A percentile compares a stretch with the other conserved stretches of the same genome.
Conservation (phyloP, 1,140 invertebrate species). For the Sitodiplosis mosellana region DNA sequence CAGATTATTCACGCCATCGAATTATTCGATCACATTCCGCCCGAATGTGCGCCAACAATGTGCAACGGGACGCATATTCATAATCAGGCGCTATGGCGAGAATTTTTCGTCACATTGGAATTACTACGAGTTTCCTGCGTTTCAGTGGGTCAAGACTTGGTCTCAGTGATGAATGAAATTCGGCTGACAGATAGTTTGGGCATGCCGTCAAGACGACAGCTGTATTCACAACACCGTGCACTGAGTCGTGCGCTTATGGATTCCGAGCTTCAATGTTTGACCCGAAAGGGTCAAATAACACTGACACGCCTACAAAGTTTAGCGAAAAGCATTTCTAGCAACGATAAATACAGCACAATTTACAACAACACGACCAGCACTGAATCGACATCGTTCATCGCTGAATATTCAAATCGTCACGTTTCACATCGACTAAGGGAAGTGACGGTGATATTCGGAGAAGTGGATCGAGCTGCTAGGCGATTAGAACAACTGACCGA, state of each 20-base stretch:
- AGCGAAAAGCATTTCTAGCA: conserved; percentile 11
- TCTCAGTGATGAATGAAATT: conserved; percentile 30
- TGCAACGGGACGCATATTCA: conserved; percentile 30
- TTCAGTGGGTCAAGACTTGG: conserved; percentile 27
- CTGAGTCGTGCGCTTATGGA: conserved; percentile 29
- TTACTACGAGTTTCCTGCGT: conserved; percentile 29
- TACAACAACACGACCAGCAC: neutral
- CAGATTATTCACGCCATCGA: neutral
- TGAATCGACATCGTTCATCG: neutral
- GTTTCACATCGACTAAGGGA: conserved; percentile 20
- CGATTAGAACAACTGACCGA: conserved; percentile 31
- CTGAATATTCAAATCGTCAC: conserved; percentile 10
- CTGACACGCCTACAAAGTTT: conserved; percentile 29
- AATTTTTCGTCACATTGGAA: conserved; percentile 39
- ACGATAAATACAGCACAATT: neutral
- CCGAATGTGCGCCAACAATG: conserved; percentile 28
- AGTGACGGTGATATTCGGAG: conserved; percentile 29
- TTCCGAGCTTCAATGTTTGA: conserved; percentile 28
- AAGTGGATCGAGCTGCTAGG: conserved; percentile 31
- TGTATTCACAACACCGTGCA: conserved; percentile 31
- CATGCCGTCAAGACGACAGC: conserved; percentile 27
- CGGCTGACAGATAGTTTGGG: conserved; percentile 26
- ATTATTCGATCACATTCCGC: conserved; percentile 20
- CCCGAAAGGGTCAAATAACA: conserved; percentile 27
- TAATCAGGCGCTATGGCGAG: conserved; percentile 39